Percentiles rank a stretch among this genome's conserved stretches.
These are phyloP conservation scores for Piliocolobus tephrosceles DNA, from an alignment of 2,113 vertebrate genomes.

Conservation along the genomic window DNA sequence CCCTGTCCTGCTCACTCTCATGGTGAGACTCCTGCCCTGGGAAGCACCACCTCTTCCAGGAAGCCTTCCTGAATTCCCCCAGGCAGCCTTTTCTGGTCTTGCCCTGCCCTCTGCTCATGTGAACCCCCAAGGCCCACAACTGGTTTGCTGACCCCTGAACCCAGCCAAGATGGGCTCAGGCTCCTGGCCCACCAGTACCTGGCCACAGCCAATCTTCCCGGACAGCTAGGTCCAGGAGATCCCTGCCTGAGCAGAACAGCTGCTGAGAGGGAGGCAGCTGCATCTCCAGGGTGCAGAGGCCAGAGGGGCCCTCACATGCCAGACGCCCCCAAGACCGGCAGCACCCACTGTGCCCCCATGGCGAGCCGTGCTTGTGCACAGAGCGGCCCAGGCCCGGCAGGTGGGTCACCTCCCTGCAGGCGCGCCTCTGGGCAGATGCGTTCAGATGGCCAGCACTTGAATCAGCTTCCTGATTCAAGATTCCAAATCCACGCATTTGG, in stretches of 20 bases:
- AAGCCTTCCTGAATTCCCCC: neutral
- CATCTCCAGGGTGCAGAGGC: neutral
- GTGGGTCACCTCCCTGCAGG: neutral
- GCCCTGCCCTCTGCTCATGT: neutral
- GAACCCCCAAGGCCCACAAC: neutral
- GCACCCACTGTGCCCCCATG: neutral
- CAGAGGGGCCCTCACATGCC: constrained; percentile 29
- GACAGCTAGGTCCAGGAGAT: neutral
- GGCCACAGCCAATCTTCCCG: neutral
- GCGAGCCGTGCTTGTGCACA: neutral
- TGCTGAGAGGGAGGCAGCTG: neutral
- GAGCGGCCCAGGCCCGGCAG: neutral
- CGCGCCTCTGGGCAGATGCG: neutral
- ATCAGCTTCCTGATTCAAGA: constrained; percentile 84
- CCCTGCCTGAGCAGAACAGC: neutral
- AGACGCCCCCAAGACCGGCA: neutral
- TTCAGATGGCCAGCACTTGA: constrained; percentile 75
- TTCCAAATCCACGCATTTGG: constrained; percentile 78
- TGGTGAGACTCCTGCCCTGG: neutral
- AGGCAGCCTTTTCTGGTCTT: neutral
- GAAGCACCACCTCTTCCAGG: neutral
- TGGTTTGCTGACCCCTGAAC: neutral
- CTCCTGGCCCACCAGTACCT: neutral
- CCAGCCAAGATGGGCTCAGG: neutral
- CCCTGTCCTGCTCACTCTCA: neutral